Conservation (phyloP, 2,888 invertebrate genomes). For the Encarsia formosa region DNA sequence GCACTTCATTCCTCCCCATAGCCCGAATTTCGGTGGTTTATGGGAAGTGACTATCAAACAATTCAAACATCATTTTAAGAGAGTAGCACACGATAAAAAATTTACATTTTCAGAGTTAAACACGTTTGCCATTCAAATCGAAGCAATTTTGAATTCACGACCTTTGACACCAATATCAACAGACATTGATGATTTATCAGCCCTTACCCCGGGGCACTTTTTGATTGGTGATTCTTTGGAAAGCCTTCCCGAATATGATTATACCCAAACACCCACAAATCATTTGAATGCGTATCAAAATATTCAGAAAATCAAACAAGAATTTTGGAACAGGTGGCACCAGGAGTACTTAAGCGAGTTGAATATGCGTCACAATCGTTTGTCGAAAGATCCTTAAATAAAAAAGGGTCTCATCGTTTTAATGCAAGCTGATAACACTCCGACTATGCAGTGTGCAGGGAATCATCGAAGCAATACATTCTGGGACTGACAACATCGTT, state of each 20-base stretch:
- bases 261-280: neutral
- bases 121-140: neutral
- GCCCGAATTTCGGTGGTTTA: slow-evolving; percentile 21
- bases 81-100: neutral
- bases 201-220: slow-evolving; percentile 7
- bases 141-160: slow-evolving; percentile 2
- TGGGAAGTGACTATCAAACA: slow-evolving; percentile 21
- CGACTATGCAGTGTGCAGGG: too few relatives aligned
- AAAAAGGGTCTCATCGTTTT: too few relatives aligned
- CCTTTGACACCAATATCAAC: neutral
- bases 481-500: too few relatives aligned
- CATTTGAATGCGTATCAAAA: neutral
- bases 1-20: slow-evolving; percentile 12
- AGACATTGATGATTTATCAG: slow-evolving; percentile 1
- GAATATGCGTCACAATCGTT: slow-evolving; percentile 1
- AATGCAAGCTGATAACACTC: too few relatives aligned
- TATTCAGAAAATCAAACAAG: neutral
- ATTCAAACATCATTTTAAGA: slow-evolving; percentile 30
- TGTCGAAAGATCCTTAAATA: too few relatives aligned
- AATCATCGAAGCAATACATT: too few relatives aligned
- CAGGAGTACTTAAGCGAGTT: slow-evolving; percentile 1
- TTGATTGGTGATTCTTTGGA: slow-evolving; percentile 3
- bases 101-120: neutral
- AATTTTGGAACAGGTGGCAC: slow-evolving; percentile 7
- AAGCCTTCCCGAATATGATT: neutral